Percentiles rank a stretch among this genome's conserved stretches.
phyloP scores from a whole-genome alignment of 2,888 invertebrate species.

The Drosophila mimica region DNA sequence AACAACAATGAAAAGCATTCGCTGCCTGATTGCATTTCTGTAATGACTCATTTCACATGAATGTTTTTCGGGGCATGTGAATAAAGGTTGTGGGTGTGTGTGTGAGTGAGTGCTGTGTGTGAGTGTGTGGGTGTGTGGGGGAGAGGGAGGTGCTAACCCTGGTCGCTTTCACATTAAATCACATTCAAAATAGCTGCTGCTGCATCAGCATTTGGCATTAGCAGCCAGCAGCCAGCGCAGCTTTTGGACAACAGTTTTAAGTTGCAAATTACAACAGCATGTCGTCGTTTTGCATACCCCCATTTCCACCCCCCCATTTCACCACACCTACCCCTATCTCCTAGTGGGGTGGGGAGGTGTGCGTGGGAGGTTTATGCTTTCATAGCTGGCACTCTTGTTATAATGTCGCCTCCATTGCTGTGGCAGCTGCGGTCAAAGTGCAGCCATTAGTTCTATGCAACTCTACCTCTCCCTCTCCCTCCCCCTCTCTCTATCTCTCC shows the following conservation, averaged over 20 bases:
- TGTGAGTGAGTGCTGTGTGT: background rate
- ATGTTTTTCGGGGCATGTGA: slow-evolving; percentile 45
- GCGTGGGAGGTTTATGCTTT: background rate
- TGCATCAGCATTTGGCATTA: slow-evolving; percentile 67
- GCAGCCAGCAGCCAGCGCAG: slow-evolving; percentile 25
- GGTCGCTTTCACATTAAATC: slow-evolving; percentile 65
- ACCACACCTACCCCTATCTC: background rate
- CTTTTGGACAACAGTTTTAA: slow-evolving; percentile 64
- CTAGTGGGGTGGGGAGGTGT: background rate
- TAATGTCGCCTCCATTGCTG: slow-evolving; percentile 52
- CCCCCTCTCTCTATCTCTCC: background rate
- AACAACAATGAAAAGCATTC: slow-evolving; percentile 35
- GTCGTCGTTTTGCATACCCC: slow-evolving; percentile 34
- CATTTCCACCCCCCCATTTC: too few relatives aligned
- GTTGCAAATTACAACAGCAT: slow-evolving; percentile 71
- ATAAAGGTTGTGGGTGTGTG: background rate
- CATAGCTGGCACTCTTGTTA: slow-evolving; percentile 26
- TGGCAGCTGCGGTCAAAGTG: slow-evolving; percentile 72
- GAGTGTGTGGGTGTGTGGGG: background rate
- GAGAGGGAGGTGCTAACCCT: background rate
- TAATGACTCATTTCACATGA: slow-evolving; percentile 81
- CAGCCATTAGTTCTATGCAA: slow-evolving; percentile 77
- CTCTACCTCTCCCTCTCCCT: background rate
- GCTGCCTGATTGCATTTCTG: slow-evolving; percentile 75
- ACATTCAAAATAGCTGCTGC: slow-evolving; percentile 60